Evolutionary conservation across 64 coral and sea anemone species (phyloP).

Genomic region (Montipora capricornis): DNA sequence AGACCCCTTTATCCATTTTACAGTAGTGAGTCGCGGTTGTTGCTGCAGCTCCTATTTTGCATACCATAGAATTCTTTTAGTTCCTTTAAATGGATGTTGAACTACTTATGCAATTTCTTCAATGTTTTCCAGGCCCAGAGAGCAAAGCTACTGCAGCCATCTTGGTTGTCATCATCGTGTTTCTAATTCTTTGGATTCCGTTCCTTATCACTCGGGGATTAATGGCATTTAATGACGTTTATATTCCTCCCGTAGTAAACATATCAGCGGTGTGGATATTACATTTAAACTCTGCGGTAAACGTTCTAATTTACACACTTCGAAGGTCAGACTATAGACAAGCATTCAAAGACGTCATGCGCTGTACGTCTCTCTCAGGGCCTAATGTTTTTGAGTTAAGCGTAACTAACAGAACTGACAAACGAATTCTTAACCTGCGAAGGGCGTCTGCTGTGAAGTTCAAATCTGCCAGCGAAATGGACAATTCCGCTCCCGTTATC

Average conservation of each 20-base stretch:
- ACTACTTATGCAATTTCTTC: neutral
- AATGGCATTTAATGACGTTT: constrained; percentile 8
- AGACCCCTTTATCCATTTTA: no score
- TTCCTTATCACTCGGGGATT: constrained; percentile 63
- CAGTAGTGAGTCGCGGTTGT: no score
- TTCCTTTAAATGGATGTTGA: neutral
- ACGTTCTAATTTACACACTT: constrained; percentile 61
- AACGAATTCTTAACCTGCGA: neutral
- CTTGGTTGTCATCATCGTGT: constrained; percentile 63
- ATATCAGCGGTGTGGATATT: constrained; percentile 62
- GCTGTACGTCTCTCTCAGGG: constrained; percentile 5
- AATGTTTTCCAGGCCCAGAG: constrained; percentile 18
- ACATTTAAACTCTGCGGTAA: constrained; percentile 55
- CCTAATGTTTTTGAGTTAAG: neutral
- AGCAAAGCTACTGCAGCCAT: constrained; percentile 54
- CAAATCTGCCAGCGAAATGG: neutral
- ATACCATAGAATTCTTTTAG: no score
- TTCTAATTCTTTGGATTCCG: constrained; percentile 64
- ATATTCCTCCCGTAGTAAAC: constrained; percentile 3
- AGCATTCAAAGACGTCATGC: constrained; percentile 48
- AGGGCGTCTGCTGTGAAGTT: neutral
- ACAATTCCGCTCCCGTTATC: neutral
- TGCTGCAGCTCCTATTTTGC: no score
- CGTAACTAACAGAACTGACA: neutral
- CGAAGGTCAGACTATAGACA: constrained; percentile 56